A percentile compares a stretch with the other conserved stretches of the same genome.
Evolutionary conservation across 64 coral and sea anemone species (phyloP).

Genomic region (Platygyra sinensis): DNA sequence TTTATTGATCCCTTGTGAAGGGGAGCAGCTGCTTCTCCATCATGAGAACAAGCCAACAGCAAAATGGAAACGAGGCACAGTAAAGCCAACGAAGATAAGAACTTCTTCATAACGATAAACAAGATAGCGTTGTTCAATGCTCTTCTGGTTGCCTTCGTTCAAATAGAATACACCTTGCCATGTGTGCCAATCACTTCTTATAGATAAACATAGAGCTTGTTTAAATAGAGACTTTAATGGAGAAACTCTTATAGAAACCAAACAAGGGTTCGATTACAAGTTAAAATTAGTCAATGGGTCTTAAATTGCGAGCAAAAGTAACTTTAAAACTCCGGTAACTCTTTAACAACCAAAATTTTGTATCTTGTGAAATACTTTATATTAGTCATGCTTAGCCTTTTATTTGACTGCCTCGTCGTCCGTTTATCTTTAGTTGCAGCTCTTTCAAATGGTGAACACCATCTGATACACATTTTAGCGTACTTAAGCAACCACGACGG

Average conservation of each 20-base stretch:
- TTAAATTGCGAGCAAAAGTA: background rate
- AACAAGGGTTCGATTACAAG: background rate
- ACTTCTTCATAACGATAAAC: background rate
- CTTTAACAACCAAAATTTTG: too few species aligned
- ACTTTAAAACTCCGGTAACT: background rate
- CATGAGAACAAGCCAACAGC: background rate
- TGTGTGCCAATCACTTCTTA: background rate
- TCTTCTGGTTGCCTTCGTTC: background rate
- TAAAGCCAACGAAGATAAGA: background rate
- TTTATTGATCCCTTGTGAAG: background rate
- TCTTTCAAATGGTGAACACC: too few species aligned
- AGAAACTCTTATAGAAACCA: background rate
- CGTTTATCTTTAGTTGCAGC: too few species aligned
- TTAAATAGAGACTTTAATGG: background rate
- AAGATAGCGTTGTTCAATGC: background rate
- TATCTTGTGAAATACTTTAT: too few species aligned
- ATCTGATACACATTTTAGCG: too few species aligned
- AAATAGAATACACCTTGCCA: background rate
- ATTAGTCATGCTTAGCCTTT: too few species aligned
- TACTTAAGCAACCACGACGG: too few species aligned
- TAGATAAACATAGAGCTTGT: background rate
- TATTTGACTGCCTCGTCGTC: too few species aligned
- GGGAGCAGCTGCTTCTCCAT: background rate
- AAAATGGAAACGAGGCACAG: background rate
- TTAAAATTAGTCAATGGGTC: background rate